Conservation (phyloP, 1,140 invertebrate genomes). For the Drosophila pandora region DNA sequence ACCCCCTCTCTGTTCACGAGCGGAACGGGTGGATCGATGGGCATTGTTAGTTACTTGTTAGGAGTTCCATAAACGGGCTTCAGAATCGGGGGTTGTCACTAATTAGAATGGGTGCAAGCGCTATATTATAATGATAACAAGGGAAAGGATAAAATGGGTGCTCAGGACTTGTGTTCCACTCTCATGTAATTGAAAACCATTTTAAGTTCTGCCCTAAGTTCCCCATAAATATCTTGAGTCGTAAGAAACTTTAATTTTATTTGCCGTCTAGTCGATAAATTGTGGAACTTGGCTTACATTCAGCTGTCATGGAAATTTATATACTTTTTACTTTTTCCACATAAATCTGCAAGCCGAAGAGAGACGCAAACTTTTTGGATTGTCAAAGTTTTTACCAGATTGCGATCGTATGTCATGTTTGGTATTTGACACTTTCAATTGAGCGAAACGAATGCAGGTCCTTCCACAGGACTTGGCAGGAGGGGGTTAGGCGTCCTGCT, state of each 20-base stretch:
- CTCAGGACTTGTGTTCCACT: background rate
- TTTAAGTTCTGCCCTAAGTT: background rate
- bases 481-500: slow-evolving; percentile 27
- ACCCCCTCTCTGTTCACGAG: slow-evolving; percentile 49
- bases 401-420: slow-evolving; percentile 70
- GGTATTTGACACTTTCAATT: slow-evolving; percentile 73
- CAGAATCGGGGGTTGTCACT: slow-evolving; percentile 59
- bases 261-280: slow-evolving; percentile 39
- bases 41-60: slow-evolving; percentile 34
- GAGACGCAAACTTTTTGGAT: slow-evolving; percentile 26
- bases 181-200: slow-evolving; percentile 1
- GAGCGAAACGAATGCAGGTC: slow-evolving; percentile 66
- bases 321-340: slow-evolving; percentile 63
- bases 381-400: slow-evolving; percentile 50
- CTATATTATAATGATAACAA: slow-evolving; percentile 46
- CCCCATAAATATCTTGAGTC: slow-evolving; percentile 13
- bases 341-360: slow-evolving; percentile 51
- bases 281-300: slow-evolving; percentile 45
- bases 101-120: slow-evolving; percentile 76
- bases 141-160: background rate
- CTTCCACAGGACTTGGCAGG: slow-evolving; percentile 6
- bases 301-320: slow-evolving; percentile 74
- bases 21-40: slow-evolving; percentile 59
- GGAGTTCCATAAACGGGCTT: slow-evolving; percentile 12
- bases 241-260: slow-evolving; percentile 13